Evolutionary conservation across 2,888 invertebrate species (phyloP).

Genomic region (Mimumesa dahlbomi): DNA sequence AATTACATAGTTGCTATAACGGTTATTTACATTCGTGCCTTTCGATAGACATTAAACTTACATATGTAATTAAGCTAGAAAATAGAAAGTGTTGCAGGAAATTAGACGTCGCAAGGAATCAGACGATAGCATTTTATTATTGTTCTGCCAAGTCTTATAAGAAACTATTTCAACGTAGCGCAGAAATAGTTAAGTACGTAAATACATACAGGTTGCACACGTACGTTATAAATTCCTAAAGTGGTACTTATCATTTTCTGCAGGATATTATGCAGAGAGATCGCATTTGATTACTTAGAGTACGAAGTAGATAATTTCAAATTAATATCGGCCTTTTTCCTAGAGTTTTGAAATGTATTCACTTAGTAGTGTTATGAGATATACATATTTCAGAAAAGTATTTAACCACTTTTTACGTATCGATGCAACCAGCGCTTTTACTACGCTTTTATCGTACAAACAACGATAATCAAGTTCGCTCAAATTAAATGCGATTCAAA

Average conservation of each 20-base stretch:
- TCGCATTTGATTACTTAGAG: neutral
- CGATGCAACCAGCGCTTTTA: constrained; percentile 10
- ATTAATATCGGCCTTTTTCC: too few species aligned
- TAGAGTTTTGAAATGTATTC: too few species aligned
- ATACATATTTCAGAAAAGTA: neutral
- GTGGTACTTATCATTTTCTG: neutral
- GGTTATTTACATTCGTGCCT: constrained; percentile 58
- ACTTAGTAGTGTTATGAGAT: too few species aligned
- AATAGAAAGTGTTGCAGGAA: constrained; percentile 5
- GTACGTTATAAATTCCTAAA: neutral
- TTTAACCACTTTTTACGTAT: constrained; percentile 3
- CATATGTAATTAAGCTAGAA: constrained; percentile 17
- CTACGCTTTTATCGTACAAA: constrained; percentile 34
- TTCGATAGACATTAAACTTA: constrained; percentile 29
- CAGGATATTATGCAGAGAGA: neutral
- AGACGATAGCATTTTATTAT: constrained; percentile 13
- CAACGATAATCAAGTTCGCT: constrained; percentile 49
- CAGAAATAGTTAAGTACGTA: neutral
- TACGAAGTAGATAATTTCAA: too few species aligned
- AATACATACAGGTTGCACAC: neutral
- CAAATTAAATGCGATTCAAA: constrained; percentile 21
- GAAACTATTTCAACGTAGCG: neutral
- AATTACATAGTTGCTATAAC: constrained; percentile 14
- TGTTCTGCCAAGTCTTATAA: constrained; percentile 6
- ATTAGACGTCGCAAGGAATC: neutral